Base-by-base conservation (phyloP, 2,113 vertebrate genomes). In the Stomatorhinus ivindoensis region DNA sequence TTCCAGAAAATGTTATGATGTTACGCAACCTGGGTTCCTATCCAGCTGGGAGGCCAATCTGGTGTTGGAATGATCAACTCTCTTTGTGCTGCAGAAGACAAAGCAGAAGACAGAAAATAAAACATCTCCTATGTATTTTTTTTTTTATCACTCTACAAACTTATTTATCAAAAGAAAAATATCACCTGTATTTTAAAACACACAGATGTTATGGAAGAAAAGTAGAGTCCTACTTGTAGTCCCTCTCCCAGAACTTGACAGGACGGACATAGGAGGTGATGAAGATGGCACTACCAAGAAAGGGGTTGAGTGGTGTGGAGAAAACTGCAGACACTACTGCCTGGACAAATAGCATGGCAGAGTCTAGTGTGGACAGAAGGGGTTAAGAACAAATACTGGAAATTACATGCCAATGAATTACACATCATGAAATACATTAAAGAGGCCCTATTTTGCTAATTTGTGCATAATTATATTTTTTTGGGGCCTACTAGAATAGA, bases 221-320 rank as follows among this genome's bases (percentile, higher is more conserved):
- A 85, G 90, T 69, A 39, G 88, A 92, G 90, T 92, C 96, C 91
- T 94, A 98, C 97, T 98, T 98, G 93, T 97, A 97, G 91, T 98
- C 97, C 95, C 97, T 96, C 91, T 98, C 97, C 97, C 97, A 98
- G 95, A 98, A 98, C 90, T 97, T 97, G 92, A 98, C 96, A 83
- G 97, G 97, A 86, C 97, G 95, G n/a, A 97, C 96, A 6, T 98
- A 98, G 5, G 97, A 98, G 90, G 97, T 97, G 95, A 98, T 97
- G 90, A 98, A 98, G 93, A 98, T 97, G 93, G 97, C 97, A 93
- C 97, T 98, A 91, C 97, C 97, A 92, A 98, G 93, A 90, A 98
- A 97, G 31, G 97, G 97, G 92, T 97, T 98, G 17, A 98, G 91
- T 4, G 97, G 97, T 39, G 97, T 97, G 89, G 97, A 97, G 92